Evolutionary conservation across 1,140 invertebrate species (phyloP), one percentile per base, ranked within the genome.

Genomic region (Hyles euphorbiae): DNA sequence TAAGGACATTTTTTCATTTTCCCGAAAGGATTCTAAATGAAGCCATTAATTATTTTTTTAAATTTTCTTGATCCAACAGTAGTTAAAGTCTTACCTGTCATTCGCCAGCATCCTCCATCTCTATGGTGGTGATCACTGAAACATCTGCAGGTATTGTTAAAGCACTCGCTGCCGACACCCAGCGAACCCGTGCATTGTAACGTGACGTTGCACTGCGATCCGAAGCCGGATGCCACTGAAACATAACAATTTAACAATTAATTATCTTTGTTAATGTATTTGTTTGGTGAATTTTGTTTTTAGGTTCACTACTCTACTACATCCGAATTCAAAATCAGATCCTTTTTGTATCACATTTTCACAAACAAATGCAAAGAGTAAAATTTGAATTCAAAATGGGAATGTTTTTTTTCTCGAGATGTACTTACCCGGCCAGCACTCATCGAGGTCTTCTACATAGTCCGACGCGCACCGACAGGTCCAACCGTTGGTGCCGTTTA

Each of bases 391-490:
- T 22, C 22, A 22, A 22, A 22, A 22, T 22, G 0, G 22, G 22
- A 22, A 22, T 22, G 22, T 22, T 22, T 22, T 22, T 22, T 22
- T 8, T 40, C 5, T 1, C 36, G 2, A 8, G 0, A 5, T 8
- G 0, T 40, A 72, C 73, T 79, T 53, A 81, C 81, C 44, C 9
- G 70, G 67, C 74, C 87, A 85, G 58, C 89, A 90, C 11, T 74
- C 68, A 49, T 89, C 88, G 12, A 81, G 74, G 40, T 84, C 82
- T 33, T 78, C 70, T 0, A 90, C 77, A 49, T 81, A 90, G 0
- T 61, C 68, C 2, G 74, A 72, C 0, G 60, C 66, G 40, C 90
- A 91, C 51, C 90, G 86, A 59, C 90, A 91, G 0, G 82, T 81
- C 10, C 66, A 68, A 0, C 58, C 59, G 9, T 52, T 53, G 1